Evolutionary conservation across 1,140 invertebrate species (phyloP).

Genomic region (Aporrectodea caliginosa): DNA sequence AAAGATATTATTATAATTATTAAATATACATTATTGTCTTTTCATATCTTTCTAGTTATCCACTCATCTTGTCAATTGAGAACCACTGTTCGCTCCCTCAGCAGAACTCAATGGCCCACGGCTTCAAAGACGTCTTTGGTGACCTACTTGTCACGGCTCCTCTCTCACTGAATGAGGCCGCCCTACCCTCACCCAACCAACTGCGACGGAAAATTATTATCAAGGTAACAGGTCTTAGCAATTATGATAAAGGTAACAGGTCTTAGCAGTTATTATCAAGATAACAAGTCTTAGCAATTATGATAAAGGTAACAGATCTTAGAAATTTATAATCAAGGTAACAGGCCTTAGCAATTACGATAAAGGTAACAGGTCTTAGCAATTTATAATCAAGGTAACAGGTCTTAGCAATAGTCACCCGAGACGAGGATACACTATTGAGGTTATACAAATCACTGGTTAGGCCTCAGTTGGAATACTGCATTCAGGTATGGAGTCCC

Average conservation of each 20-base stretch:
- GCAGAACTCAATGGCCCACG: slow-evolving; percentile 90
- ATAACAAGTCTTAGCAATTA: too few relatives aligned
- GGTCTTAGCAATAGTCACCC: too few relatives aligned
- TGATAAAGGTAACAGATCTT: too few relatives aligned
- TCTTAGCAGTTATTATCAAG: slow-evolving; percentile 52
- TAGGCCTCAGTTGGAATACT: too few relatives aligned
- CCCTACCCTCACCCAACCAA: slow-evolving; percentile 53
- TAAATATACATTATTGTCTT: slow-evolving; percentile 82
- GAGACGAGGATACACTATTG: too few relatives aligned
- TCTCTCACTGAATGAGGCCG: slow-evolving; percentile 40
- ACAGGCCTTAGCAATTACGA: too few relatives aligned
- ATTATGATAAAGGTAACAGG: too few relatives aligned
- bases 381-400: slow-evolving; percentile 52
- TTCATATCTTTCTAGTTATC: slow-evolving; percentile 69
- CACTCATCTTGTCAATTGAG: slow-evolving; percentile 95
- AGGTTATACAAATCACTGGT: too few relatives aligned
- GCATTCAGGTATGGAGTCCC: too few relatives aligned
- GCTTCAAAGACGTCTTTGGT: slow-evolving; percentile 87
- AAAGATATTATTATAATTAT: slow-evolving; percentile 90
- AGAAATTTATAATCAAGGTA: slow-evolving; percentile 52
- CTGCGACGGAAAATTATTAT: slow-evolving; percentile 57
- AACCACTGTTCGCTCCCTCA: slow-evolving; percentile 94
- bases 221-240: too few relatives aligned
- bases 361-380: too few relatives aligned
- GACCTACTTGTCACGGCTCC: slow-evolving; percentile 52